Evolutionary conservation across 1,140 invertebrate genomes (phyloP), one percentile per base, ranked within the genome.

Genomic region (Octopus sinensis): DNA sequence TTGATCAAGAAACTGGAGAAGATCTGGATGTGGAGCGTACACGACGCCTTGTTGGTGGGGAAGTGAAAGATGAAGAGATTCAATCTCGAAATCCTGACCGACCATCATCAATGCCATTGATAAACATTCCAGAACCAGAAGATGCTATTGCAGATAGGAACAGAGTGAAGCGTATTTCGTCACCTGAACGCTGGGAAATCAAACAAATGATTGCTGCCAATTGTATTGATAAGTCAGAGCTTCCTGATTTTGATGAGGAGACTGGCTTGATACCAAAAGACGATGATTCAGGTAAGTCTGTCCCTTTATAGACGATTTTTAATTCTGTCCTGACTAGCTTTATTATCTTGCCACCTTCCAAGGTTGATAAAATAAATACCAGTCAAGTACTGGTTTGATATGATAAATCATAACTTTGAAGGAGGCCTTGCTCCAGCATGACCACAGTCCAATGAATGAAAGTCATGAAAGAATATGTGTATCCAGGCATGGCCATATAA

Each of bases 1-100:
- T 99, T 0, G 96, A 98, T 89, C 98, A 99, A 91, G 94, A 95
- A 53, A 95, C 94, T 4, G 98, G 98, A 0, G 94, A 95, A 89
- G 98, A 99, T 92, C 91, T 99, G 5, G 99, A 99, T 92, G 97
- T 97, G 7, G 82, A 83, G 51, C 84, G 85, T 54, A 88, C 86
- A 17, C 80, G 83, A 43, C 82, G 79, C 10, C 76, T 84, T 51
- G 82, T 83, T 5, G 87, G 87, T 5, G 86, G 85, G 5, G 88
- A 87, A 53, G 84, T 86, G 0, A 86, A 84, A 79, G 84, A 82
- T 80, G 85, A 86, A 54, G 86, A 87, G 9, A 82, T 73, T 9
- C 84, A 84, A 52, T 86, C 87, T 75, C 82, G 80, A 89, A 90
- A 90, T 82, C 87, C 93, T 23, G 94, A 91, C 68, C 85, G 91